Evolutionary conservation across 2,113 vertebrate genomes (phyloP), one percentile per base, ranked within the genome.

Genomic region (Syrrhaptes paradoxus): DNA sequence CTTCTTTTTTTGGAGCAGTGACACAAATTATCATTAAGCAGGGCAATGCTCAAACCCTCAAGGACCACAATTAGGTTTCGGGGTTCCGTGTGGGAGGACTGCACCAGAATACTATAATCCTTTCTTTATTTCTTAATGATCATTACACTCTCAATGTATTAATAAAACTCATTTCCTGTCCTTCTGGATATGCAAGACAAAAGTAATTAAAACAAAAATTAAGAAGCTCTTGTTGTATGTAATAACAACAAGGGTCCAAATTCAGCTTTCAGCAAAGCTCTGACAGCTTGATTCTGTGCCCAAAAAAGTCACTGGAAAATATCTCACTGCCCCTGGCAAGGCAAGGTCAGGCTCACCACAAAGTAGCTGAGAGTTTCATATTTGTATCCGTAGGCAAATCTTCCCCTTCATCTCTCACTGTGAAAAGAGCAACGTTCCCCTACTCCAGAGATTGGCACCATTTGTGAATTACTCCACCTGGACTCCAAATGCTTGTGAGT

Each of bases 11-110:
- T 89, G 85, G 87, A 95, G 71, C 89, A 70, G 74, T 79, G 81
- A 90, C 93, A 95, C 94, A 95, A 95, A 96, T 97, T 94, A 95
- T 80, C 94, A 88, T 97, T 97, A 96, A 96, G 87, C 78, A 94
- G 94, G 94, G 95, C 95, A 94, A 46, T 85, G 91, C 71, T 94
- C 74, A 91, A 93, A 94, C 74, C 89, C 89, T 96, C 78, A 93
- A 96, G 91, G 93, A 75, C 94, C 95, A 94, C 93, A 95, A 95
- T 94, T 96, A 96, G 82, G 85, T 96, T 96, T 95, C 9, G 89
- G 94, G 96, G 95, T 95, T 95, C 89, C 4, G 4, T 96, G 95
- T 93, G 81, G 93, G 91, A 96, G 89, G 93, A 97, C 89, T 90
- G 87, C 43, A 96, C 43, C 78, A 97, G 91, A 91, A 91, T 87